Base-by-base conservation (phyloP, 2,888 invertebrate species). In the Dromius quadrimaculatus region DNA sequence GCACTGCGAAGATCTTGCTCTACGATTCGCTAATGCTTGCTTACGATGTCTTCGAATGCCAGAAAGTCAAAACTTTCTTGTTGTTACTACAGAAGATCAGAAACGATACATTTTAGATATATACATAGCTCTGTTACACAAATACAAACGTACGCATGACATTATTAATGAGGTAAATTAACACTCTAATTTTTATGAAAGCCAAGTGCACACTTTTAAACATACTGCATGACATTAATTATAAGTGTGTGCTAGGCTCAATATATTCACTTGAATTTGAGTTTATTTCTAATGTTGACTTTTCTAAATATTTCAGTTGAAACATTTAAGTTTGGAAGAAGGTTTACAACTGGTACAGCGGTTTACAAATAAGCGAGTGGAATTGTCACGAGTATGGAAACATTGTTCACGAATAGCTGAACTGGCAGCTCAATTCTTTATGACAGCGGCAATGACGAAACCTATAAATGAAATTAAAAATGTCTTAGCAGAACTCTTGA, bases 1-100 rank as follows among this genome's bases (percentile, higher is more conserved):
- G 73, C 85, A 86, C 75, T 88, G 88, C 81, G 87, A 87, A 81
- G 87, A 87, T 78, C 81, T 88, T 73, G 88, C 88, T 71, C 81
- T 88, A 66, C 85, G 85, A 78, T 83, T 88, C 76, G 86, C 86
- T 41, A 85, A 85, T 45, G 85, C 86, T 66, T 82, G 81, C 61
- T 78, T 82, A 75, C 78, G 78, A 66, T 83, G 81, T 70, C 78
- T 82, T 66, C 78, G 80, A 71, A 74, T 79, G 71, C 78, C 81
- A 1, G 78, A 79, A 72, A 74, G 73, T 3, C 76, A 79, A 72
- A 77, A 79, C 64, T 79, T 80, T 71, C 81, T 75, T 66, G 77
- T 82, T 70, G 80, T 80, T 74, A 81, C 82, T 17, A 81, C 82
- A 1, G 78, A 82, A 72, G 82, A 84, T 71, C 87, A 88, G 75